These are phyloP conservation scores for Sycophila sp. DNA, from an alignment of 1,140 invertebrate genomes.

Conservation along the genomic window DNA sequence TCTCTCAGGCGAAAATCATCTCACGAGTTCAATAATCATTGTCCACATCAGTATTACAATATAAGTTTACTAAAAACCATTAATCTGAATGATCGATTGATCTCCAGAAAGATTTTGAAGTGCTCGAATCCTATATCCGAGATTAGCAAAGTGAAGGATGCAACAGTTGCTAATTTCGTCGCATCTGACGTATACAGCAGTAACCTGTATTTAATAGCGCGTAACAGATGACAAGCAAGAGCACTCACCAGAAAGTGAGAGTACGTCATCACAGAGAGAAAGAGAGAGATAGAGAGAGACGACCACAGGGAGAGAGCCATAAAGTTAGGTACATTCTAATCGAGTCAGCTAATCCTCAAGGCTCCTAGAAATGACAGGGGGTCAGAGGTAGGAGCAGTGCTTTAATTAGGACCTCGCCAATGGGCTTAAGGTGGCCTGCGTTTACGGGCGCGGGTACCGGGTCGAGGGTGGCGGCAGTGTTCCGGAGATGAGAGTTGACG, in stretches of 20 bases:
- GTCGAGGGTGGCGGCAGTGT: too few relatives aligned
- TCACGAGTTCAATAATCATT: too few relatives aligned
- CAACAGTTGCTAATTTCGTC: conserved; percentile 24
- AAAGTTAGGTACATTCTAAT: conserved; percentile 42
- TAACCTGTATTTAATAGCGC: conserved; percentile 1
- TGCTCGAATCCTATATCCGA: too few relatives aligned
- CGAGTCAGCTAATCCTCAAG: conserved; percentile 40
- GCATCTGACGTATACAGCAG: background rate
- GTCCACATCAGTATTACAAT: too few relatives aligned
- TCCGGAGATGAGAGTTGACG: conserved; percentile 2
- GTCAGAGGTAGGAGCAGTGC: conserved; percentile 28
- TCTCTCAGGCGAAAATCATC: too few relatives aligned
- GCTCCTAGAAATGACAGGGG: background rate
- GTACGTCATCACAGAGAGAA: background rate
- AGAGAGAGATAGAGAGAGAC: background rate
- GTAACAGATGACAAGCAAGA: conserved; percentile 8
- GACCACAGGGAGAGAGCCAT: background rate
- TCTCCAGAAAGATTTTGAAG: too few relatives aligned
- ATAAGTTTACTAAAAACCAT: too few relatives aligned
- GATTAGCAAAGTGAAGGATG: background rate
- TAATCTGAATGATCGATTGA: too few relatives aligned
- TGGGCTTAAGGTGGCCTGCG: conserved; percentile 11
- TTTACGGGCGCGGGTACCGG: background rate
- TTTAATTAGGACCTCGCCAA: conserved; percentile 42
- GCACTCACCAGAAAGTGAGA: background rate